Base-by-base conservation (phyloP, 2,113 vertebrate genomes). In the Diadophis punctatus region DNA sequence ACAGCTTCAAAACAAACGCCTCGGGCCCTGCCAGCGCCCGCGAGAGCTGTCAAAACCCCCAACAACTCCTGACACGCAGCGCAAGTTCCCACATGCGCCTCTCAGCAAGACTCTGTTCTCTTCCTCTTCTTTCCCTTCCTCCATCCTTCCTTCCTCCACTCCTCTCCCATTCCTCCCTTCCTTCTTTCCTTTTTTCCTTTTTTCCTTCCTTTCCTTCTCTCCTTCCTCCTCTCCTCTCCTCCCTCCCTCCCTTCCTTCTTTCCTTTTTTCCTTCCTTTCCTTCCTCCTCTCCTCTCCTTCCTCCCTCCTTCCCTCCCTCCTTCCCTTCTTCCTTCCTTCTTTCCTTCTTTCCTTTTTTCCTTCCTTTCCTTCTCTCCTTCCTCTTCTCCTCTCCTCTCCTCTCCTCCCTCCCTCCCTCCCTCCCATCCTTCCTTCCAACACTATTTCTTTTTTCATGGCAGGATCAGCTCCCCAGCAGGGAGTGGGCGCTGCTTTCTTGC, bases 1-100 rank as follows among this genome's bases (percentile, higher is more conserved):
- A 96, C 93, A 95, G 96, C 96, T 96, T 97, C 96, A 93, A 95
- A 96, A 96, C 97, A 96, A 97, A 96, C 95, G 96, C 96, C 96
- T 93, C 92, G 39, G 96, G 95, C 93, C 88, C 94, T 96, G 96
- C 96, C 96, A 96, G 87, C 94, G 96, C 96, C 94, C 95, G 55
- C 90, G 90, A 92, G 94, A 95, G 95, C 96, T 94, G 94, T 94
- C 96, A 94, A 91, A 68, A 0, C 95, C 91, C 52, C 93, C 96
- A 91, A 87, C 88, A 88, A 55, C 68, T 88, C 60, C 60, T 43
- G 49, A 92, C n/a, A 10, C 92, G 92, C 12, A 0, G 95, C 94
- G 91, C 22, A 1, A 88, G 90, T 95, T 96, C 95, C 96, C 95
- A 90, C 3, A 90, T 74, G 74, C 89, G 95, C 0, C n/a, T 12